These are phyloP conservation scores for Catocala fraxini DNA, from an alignment of 2,888 invertebrate species.

Conservation along the genomic window DNA sequence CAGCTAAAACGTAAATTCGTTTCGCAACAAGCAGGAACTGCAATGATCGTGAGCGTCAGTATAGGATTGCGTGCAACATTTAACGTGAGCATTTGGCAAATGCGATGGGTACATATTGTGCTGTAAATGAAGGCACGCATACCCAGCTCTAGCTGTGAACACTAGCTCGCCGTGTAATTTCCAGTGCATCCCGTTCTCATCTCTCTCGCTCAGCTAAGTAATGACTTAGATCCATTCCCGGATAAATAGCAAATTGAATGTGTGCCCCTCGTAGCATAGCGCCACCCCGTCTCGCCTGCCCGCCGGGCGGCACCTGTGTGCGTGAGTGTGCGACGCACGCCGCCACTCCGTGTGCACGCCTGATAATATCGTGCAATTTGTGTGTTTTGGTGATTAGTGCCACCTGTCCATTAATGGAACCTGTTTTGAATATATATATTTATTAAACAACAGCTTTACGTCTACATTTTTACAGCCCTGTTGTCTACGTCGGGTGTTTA, in stretches of 20 bases:
- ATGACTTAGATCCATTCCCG: slow-evolving; percentile 87
- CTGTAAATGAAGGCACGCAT: slow-evolving; percentile 48
- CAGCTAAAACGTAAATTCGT: not conserved
- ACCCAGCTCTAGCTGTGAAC: slow-evolving; percentile 59
- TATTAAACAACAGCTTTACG: slow-evolving; percentile 3
- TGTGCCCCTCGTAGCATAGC: slow-evolving; percentile 67
- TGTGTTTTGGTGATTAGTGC: slow-evolving; percentile 54
- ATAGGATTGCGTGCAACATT: slow-evolving; percentile 24
- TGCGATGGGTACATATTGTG: slow-evolving; percentile 46
- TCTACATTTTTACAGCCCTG: slow-evolving; percentile 1
- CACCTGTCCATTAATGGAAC: slow-evolving; percentile 28
- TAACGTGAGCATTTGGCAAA: slow-evolving; percentile 44
- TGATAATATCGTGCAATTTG: slow-evolving; percentile 45
- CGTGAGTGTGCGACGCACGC: slow-evolving; percentile 36
- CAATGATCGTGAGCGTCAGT: slow-evolving; percentile 11
- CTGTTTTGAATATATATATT: slow-evolving; percentile 5
- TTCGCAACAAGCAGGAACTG: not conserved
- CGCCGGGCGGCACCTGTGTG: slow-evolving; percentile 39
- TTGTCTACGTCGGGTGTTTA: slow-evolving; percentile 3
- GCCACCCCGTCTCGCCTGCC: slow-evolving; percentile 52
- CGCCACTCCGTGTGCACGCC: slow-evolving; percentile 24
- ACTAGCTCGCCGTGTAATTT: slow-evolving; percentile 78
- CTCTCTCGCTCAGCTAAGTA: slow-evolving; percentile 86
- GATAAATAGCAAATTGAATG: slow-evolving; percentile 88
- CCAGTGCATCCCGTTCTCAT: slow-evolving; percentile 81